These are phyloP conservation scores for Micromys minutus DNA, from an alignment of 2,113 vertebrate species.

Conservation along the genomic window DNA sequence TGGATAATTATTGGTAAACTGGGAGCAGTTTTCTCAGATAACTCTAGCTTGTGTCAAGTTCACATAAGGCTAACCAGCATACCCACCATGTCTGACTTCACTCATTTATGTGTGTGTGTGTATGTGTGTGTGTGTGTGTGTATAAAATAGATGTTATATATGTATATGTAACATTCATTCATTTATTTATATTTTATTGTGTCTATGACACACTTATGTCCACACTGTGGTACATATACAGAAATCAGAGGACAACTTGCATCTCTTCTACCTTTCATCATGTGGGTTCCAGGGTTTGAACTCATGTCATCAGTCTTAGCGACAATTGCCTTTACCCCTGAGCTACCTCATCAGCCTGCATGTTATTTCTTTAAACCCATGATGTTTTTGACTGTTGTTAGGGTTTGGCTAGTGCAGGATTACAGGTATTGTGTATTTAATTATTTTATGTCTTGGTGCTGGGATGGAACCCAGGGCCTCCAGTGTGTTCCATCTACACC, in stretches of 20 bases:
- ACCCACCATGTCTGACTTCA: background rate
- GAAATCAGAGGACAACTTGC: background rate
- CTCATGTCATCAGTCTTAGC: background rate
- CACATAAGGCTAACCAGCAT: background rate
- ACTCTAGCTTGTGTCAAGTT: background rate
- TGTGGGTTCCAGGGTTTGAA: background rate
- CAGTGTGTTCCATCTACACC: fast-evolving
- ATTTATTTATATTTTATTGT: background rate
- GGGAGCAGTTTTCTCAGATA: background rate
- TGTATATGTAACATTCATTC: no score
- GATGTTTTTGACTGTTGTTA: slow-evolving; percentile 65
- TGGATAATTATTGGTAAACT: no score
- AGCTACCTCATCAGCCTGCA: background rate
- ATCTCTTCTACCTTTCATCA: background rate
- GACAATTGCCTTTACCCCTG: background rate
- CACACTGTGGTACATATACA: background rate
- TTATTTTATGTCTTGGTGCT: background rate
- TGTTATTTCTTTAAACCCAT: slow-evolving; percentile 73
- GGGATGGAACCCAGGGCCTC: no score
- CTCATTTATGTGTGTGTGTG: background rate
- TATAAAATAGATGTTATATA: no score
- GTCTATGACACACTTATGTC: background rate
- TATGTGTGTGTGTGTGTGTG: no score
- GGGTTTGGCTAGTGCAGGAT: slow-evolving; percentile 65
- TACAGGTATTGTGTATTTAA: no score